Evolutionary conservation across 2,888 invertebrate genomes (phyloP).

Genomic region (Cephus pygmeus): DNA sequence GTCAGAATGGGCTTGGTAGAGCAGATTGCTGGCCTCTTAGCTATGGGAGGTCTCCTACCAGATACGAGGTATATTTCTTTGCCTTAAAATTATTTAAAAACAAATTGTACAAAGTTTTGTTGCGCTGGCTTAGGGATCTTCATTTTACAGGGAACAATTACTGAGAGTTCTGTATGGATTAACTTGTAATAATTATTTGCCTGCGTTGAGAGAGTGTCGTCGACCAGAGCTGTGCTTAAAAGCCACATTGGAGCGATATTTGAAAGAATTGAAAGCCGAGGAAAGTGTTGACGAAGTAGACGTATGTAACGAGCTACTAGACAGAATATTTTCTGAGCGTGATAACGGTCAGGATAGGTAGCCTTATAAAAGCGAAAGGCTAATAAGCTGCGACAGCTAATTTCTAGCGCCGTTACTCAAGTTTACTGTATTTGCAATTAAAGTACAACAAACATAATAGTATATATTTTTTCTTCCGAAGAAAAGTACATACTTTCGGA

Average conservation of each 20-base stretch:
- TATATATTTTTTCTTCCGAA: background rate
- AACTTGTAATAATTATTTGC: conserved; percentile 50
- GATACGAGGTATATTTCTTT: conserved; percentile 50
- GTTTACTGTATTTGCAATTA: background rate
- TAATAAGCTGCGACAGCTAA: background rate
- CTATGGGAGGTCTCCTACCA: conserved; percentile 42
- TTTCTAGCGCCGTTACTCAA: background rate
- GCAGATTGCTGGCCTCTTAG: conserved; percentile 52
- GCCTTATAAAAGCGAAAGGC: conserved; percentile 11
- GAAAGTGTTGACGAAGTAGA: conserved; percentile 52
- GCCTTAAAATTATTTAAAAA: background rate
- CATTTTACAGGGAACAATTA: conserved; percentile 52
- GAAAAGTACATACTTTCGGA: background rate
- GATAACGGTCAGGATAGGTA: conserved; percentile 55
- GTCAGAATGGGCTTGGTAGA: conserved; percentile 62
- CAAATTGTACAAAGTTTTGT: conserved; percentile 11
- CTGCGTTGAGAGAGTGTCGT: conserved; percentile 57
- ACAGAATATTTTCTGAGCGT: conserved; percentile 53
- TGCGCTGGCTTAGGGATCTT: background rate
- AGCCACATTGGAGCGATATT: conserved; percentile 49
- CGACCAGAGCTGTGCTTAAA: conserved; percentile 54
- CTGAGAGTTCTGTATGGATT: conserved; percentile 53
- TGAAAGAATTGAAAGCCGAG: conserved; percentile 49
- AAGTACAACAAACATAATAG: background rate
- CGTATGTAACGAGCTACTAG: conserved; percentile 49